A percentile compares a stretch with the other conserved stretches of the same genome.
These are phyloP conservation scores for Zeuzera pyrina DNA, from an alignment of 2,888 invertebrate genomes.

Conservation along the genomic window DNA sequence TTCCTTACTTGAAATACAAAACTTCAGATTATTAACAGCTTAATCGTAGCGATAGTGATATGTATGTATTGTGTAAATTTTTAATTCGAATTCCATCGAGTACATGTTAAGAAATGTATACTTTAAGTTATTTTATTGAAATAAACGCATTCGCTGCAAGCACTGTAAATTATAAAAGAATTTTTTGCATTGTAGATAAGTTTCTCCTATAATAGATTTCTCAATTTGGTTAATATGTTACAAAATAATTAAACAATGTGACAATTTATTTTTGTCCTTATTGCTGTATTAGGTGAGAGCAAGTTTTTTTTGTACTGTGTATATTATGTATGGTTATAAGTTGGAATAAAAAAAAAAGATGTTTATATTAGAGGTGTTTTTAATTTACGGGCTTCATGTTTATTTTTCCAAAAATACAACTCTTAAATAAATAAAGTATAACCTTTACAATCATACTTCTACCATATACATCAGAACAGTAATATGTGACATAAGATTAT, in stretches of 20 bases:
- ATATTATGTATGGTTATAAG: slow-evolving; percentile 85
- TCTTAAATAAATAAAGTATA: too few species aligned
- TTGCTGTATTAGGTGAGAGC: slow-evolving; percentile 71
- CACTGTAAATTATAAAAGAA: slow-evolving; percentile 69
- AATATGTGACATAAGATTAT: too few species aligned
- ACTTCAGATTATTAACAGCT: slow-evolving; percentile 68
- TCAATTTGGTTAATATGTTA: slow-evolving; percentile 67
- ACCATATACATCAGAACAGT: too few species aligned
- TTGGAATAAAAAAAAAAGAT: slow-evolving; percentile 73
- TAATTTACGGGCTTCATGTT: too few species aligned
- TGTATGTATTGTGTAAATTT: slow-evolving; percentile 72
- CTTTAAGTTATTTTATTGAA: slow-evolving; percentile 69
- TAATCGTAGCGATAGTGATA: slow-evolving; percentile 68
- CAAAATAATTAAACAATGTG: slow-evolving; percentile 57
- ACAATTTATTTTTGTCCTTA: slow-evolving; percentile 69
- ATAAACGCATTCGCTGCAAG: slow-evolving; percentile 68
- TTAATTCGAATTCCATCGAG: slow-evolving; percentile 73
- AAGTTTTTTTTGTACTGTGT: slow-evolving; percentile 88
- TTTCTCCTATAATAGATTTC: slow-evolving; percentile 69
- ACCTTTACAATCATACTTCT: too few species aligned
- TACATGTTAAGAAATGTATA: slow-evolving; percentile 70
- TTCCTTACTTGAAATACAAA: slow-evolving; percentile 72
- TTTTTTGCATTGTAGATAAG: slow-evolving; percentile 71
- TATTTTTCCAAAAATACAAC: too few species aligned
- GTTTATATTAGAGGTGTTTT: slow-evolving; percentile 63